Evolutionary conservation across 2,888 invertebrate genomes (phyloP).

Genomic region (Eupithecia dodoneata): DNA sequence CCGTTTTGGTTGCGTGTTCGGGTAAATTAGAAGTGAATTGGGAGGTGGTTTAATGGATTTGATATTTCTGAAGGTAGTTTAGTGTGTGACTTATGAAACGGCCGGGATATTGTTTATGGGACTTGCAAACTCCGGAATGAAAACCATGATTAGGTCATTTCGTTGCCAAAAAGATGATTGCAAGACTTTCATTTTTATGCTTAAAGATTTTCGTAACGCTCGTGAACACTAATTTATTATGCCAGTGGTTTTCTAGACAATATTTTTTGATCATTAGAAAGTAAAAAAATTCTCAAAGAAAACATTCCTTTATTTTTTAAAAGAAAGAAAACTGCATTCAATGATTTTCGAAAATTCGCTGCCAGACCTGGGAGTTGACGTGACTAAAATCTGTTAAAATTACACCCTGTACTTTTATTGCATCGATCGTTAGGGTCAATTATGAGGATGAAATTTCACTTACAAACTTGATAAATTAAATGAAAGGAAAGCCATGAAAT

Average conservation of each 20-base stretch:
- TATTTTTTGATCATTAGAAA: too few relatives aligned
- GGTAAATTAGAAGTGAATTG: slow-evolving; percentile 41
- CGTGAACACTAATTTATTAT: background rate
- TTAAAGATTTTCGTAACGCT: background rate
- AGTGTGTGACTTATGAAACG: slow-evolving; percentile 10
- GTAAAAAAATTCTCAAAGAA: too few relatives aligned
- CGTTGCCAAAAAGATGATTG: background rate
- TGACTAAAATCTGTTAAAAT: too few relatives aligned
- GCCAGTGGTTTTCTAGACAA: background rate
- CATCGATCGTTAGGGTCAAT: too few relatives aligned
- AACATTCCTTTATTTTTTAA: too few relatives aligned
- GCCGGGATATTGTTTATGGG: slow-evolving; percentile 8
- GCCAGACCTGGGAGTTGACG: too few relatives aligned
- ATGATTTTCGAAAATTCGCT: too few relatives aligned
- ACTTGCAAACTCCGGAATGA: slow-evolving; percentile 17
- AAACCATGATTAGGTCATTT: slow-evolving; percentile 15
- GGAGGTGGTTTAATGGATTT: slow-evolving; percentile 38
- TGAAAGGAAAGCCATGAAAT: too few relatives aligned
- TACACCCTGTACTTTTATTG: too few relatives aligned
- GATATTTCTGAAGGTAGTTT: slow-evolving; percentile 16
- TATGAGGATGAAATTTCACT: too few relatives aligned
- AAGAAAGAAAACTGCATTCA: too few relatives aligned
- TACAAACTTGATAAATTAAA: too few relatives aligned
- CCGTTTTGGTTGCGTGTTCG: slow-evolving; percentile 42
- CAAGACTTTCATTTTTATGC: background rate